A percentile compares a stretch with the other conserved stretches of the same genome.
Evolutionary conservation across 2,113 vertebrate species (phyloP).

Genomic region (Herpetotheres cachinnans): DNA sequence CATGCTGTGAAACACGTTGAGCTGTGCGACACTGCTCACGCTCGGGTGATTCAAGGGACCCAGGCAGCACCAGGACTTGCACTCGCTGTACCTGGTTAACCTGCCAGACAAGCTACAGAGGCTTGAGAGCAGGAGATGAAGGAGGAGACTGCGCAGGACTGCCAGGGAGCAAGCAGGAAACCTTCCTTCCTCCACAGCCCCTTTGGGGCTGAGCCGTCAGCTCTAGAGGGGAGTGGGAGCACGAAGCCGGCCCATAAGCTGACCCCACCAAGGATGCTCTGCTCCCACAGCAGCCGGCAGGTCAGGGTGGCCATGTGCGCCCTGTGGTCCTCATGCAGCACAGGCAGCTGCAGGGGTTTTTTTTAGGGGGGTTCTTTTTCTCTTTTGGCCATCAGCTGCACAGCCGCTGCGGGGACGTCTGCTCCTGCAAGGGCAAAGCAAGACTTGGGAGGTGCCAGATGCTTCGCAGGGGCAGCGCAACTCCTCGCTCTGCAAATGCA

Average conservation of each 20-base stretch:
- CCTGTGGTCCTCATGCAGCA: not conserved
- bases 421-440: not conserved
- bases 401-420: too few relatives aligned
- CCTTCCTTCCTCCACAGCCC: not conserved
- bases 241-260: rapidly evolving
- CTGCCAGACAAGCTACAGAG: rapidly evolving
- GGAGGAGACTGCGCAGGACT: not conserved
- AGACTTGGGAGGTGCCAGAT: not conserved
- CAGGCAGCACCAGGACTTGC: rapidly evolving
- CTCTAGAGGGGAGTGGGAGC: not conserved
- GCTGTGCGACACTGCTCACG: not conserved
- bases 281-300: rapidly evolving
- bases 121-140: not conserved
- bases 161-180: not conserved
- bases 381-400: not conserved
- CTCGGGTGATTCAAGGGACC: not conserved
- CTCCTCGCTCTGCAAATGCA: not conserved
- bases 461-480: not conserved
- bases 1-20: rapidly evolving
- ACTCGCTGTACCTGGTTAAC: not conserved
- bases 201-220: not conserved
- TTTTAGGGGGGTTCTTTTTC: not conserved
- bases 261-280: not conserved
- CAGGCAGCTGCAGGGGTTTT: not conserved
- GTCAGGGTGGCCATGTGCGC: not conserved